Evolutionary conservation across 2,113 vertebrate species (phyloP), one percentile per base, ranked within the genome.

Genomic region (Hippocampus comes): DNA sequence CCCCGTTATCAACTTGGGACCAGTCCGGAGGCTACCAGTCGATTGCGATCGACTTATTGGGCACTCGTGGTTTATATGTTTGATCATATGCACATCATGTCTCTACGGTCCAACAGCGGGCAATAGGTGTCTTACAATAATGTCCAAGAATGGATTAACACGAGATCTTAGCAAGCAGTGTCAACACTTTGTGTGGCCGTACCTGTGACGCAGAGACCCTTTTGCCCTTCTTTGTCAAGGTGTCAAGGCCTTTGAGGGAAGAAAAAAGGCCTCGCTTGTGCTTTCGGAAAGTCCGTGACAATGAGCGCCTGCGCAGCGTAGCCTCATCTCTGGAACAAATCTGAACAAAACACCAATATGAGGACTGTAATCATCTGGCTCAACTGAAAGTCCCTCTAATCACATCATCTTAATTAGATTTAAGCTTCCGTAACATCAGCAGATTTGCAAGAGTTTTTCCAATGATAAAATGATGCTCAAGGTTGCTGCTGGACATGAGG

Each of bases 241-340:
- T 96, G 86, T 99, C 96, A 75, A 98, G 92, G 66, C 95, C 96
- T 91, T 98, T 99, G 0, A 98, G 91, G 0, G 97, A 98, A 25
- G 96, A 98, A 90, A 99, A 98, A 20, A 99, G 90, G 41, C 97
- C 92, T 88, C 93, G 93, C 89, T 95, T 98, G 75, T 79, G 81
- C 80, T 90, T 81, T 75, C 88, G 65, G 89, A 94, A 93, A 0
- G 92, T 94, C 75, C 96, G 80, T 25, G 96, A 97, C 51, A 97
- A 78, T 0, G 95, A 97, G 68, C 95, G 94, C 76, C 96, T 96
- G 79, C 96, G 92, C 71, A 97, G 89, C 9, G 94, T 94, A 63
- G 95, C 90, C 82, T 97, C 96, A 68, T 98, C 95, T 84, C 97
- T 92, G 70, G 97, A 98, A 75, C 96, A 98, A 75, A 98, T 95